Evolutionary conservation across 2,888 invertebrate genomes (phyloP).

Genomic region (Diabrotica balteata): DNA sequence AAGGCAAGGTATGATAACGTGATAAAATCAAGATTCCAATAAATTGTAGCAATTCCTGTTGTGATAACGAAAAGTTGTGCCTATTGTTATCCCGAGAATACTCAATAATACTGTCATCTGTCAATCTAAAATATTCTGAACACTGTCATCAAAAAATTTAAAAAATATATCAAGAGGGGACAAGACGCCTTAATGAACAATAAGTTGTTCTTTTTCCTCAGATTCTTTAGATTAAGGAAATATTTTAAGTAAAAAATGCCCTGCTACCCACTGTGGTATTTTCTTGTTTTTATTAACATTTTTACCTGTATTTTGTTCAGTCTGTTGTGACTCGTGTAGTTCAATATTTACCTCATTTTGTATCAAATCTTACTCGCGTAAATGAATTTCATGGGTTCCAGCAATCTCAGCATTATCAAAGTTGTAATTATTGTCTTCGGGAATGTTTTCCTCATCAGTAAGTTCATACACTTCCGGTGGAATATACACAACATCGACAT

Average conservation of each 20-base stretch:
- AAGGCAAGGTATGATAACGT: constrained; percentile 14
- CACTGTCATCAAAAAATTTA: constrained; percentile 12
- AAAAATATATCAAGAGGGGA: not conserved
- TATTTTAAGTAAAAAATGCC: not conserved
- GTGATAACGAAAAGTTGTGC: too few relatives aligned
- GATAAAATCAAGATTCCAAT: constrained; percentile 17
- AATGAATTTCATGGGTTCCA: constrained; percentile 10
- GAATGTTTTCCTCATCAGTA: not conserved
- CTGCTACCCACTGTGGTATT: not conserved
- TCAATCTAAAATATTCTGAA: constrained; percentile 8
- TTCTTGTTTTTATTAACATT: not conserved
- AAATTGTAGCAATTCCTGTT: constrained; percentile 7
- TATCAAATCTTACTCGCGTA: not conserved
- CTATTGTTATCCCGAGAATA: too few relatives aligned
- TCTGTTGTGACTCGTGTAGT: not conserved
- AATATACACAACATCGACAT: constrained; percentile 4
- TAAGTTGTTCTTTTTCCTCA: not conserved
- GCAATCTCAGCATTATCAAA: not conserved
- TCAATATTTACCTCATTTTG: constrained; percentile 1
- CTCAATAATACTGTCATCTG: too few relatives aligned
- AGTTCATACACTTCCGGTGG: not conserved
- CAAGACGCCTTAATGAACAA: not conserved
- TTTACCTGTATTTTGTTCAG: not conserved
- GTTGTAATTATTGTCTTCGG: not conserved
- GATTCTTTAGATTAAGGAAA: too few relatives aligned